A percentile compares a stretch with the other conserved stretches of the same genome.
Evolutionary conservation across 2,113 vertebrate genomes (phyloP).

Genomic region (Epinephelus moara): DNA sequence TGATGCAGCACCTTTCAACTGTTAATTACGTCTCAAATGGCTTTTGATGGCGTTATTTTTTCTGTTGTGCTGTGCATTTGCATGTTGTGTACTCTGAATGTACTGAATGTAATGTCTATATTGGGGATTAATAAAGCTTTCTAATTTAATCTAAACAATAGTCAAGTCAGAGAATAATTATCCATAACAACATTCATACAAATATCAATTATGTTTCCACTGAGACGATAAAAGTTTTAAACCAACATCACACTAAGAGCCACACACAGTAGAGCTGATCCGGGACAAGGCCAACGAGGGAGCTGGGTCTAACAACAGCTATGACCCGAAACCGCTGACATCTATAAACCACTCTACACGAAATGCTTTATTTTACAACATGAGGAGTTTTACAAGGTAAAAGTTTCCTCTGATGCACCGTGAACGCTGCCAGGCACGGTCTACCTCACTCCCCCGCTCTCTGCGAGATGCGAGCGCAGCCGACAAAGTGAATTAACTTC

Average conservation of each 20-base stretch:
- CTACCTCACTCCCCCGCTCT: neutral
- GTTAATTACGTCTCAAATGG: too few relatives aligned
- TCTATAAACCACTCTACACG: constrained; percentile 8
- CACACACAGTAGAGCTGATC: neutral
- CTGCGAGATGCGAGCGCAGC: constrained; percentile 26
- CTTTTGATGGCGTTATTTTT: too few relatives aligned
- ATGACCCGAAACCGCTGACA: neutral
- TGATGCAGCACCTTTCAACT: too few relatives aligned
- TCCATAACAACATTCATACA: neutral
- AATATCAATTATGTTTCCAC: neutral
- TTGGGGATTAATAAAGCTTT: too few relatives aligned
- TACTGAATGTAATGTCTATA: too few relatives aligned
- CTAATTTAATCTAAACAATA: neutral
- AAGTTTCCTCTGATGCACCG: neutral
- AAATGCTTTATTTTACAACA: constrained; percentile 7
- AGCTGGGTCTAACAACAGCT: neutral
- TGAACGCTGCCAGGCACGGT: neutral
- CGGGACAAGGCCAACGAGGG: neutral
- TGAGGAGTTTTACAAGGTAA: constrained; percentile 13
- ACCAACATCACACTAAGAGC: neutral
- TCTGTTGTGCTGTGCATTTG: too few relatives aligned
- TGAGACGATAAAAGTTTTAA: neutral
- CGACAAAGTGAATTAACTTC: constrained; percentile 60
- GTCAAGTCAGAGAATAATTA: neutral
- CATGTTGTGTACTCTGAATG: too few relatives aligned